Evolutionary conservation across 2,888 invertebrate species (phyloP), one percentile per base, ranked within the genome.

Genomic region (Urechis unicinctus): DNA sequence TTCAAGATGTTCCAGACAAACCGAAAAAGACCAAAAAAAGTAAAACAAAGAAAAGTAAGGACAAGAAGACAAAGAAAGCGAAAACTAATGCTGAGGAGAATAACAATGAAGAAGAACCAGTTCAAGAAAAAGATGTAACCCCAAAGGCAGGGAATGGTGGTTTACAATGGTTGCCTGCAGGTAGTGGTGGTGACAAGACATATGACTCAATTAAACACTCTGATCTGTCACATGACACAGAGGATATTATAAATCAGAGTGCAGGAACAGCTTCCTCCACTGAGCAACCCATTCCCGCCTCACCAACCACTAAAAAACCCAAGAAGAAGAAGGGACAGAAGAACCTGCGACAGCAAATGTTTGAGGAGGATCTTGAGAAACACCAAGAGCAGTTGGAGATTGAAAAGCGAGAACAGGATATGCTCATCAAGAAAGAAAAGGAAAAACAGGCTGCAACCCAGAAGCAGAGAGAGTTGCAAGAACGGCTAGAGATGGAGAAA

Each of bases 31-130:
- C 13, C 13, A 26, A 43, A 45, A 26, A 25, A 22, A 31, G 36
- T 3, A 17, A 13, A 4, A 41, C 9, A 41, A 41, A 13, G n/a
- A n/a, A n/a, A n/a, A n/a, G n/a, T n/a, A n/a, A n/a, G n/a, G n/a
- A n/a, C 31, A 51, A 30, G 31, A 41, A 43, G 30, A 46, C 22
- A 49, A 57, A 28, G 22, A 36, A 36, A 17, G 9, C 36, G 9
- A 36, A 36, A 36, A 36, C 17, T 36, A 36, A 36, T 13, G 36
- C 9, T 36, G 36, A 28, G 0, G 42, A 45, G 6, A 50, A 57
- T 17, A 53, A 57, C n/a, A 36, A 52, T 25, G 45, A 50, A 9
- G 26, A 41, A 21, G 29, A 13, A 9, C 52, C 31, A 52, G 52
- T 46, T 2, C 28, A 36, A 26, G 48, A 46, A n/a, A 26, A 22